Conservation (phyloP, 1,140 invertebrate genomes). For the Macrobrachium rosenbergii region DNA sequence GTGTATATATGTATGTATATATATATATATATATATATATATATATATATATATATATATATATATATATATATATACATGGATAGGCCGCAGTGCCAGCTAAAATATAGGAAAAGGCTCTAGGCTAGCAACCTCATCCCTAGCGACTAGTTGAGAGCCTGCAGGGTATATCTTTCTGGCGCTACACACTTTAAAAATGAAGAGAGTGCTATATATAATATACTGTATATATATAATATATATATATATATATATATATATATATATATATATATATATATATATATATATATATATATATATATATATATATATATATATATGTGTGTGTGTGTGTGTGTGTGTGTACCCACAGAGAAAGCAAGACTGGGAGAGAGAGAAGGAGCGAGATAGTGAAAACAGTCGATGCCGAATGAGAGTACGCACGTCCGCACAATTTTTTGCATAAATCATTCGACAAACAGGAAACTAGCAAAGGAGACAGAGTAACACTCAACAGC, state of each 20-base stretch:
- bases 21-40: conserved; percentile 8
- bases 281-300: neutral
- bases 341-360: neutral
- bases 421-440: no score
- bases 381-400: neutral
- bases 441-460: no score
- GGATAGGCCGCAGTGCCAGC: no score
- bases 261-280: conserved; percentile 11
- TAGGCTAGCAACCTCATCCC: no score
- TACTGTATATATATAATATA: conserved; percentile 24
- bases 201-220: no score
- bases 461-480: no score
- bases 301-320: neutral
- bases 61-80: neutral
- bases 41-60: conserved; percentile 10
- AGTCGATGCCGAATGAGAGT: no score
- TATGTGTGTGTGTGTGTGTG: conserved; percentile 21
- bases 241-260: conserved; percentile 29
- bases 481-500: no score
- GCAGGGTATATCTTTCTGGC: no score
- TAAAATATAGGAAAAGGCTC: no score
- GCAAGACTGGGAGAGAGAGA: neutral
- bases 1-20: neutral
- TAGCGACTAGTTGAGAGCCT: no score
- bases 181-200: no score